Evolutionary conservation across 2,888 invertebrate genomes (phyloP).

Genomic region (Erannis defoliaria): DNA sequence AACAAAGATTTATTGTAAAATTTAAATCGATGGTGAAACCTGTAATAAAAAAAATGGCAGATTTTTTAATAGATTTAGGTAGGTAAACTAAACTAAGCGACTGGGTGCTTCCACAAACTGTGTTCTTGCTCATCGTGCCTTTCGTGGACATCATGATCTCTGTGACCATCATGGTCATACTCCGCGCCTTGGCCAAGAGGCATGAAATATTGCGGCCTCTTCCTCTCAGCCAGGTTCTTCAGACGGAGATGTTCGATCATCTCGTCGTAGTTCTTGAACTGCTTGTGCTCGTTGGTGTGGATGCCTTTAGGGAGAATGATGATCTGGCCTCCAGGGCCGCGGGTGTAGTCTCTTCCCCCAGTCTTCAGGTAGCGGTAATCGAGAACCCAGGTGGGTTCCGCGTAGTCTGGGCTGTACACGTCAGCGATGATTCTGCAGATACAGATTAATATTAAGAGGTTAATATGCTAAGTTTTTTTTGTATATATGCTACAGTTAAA

Average conservation of each 20-base stretch:
- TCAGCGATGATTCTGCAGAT: slow-evolving; percentile 66
- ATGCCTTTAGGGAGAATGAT: slow-evolving; percentile 70
- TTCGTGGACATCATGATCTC: slow-evolving; percentile 14
- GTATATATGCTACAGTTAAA: too few species aligned
- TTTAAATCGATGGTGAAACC: not conserved
- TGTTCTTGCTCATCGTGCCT: not conserved
- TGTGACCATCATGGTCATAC: slow-evolving; percentile 11
- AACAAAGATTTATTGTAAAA: not conserved
- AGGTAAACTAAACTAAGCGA: not conserved
- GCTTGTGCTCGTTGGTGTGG: slow-evolving; percentile 59
- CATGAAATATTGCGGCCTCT: slow-evolving; percentile 41
- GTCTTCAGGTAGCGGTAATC: slow-evolving; percentile 77
- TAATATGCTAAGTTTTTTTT: not conserved
- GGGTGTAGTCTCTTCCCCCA: slow-evolving; percentile 74
- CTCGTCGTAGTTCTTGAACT: slow-evolving; percentile 67
- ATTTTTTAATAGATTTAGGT: not conserved
- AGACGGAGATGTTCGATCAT: slow-evolving; percentile 70
- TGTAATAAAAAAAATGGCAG: not conserved
- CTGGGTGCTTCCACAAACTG: not conserved
- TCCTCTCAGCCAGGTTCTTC: slow-evolving; percentile 57
- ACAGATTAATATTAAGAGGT: too few species aligned
- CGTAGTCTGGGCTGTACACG: slow-evolving; percentile 71
- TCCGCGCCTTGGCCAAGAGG: slow-evolving; percentile 38
- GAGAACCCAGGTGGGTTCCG: slow-evolving; percentile 69
- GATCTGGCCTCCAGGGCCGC: slow-evolving; percentile 73